A percentile compares a stretch with the other conserved stretches of the same genome.
phyloP scores from a whole-genome alignment of 2,113 vertebrate genomes.

The Rhynchomys soricoides region DNA sequence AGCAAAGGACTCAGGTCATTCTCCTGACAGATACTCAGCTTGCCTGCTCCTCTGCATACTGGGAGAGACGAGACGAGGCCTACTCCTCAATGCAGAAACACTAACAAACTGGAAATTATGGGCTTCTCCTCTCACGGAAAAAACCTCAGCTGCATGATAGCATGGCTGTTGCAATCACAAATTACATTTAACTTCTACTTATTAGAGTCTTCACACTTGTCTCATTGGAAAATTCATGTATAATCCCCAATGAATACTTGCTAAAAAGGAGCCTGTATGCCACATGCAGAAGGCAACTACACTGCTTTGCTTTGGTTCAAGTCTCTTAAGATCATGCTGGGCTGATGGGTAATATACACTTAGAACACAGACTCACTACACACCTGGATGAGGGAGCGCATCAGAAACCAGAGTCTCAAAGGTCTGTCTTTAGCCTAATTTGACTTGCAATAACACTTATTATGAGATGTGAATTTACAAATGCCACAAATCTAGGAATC shows the following conservation, averaged over 20 bases:
- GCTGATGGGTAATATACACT: not conserved
- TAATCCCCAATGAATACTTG: not conserved
- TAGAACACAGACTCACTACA: not conserved
- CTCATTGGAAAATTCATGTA: not conserved
- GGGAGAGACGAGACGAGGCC: not conserved
- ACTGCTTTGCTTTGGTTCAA: not conserved
- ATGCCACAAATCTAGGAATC: not conserved
- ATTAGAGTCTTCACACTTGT: not conserved
- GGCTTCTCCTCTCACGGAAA: not conserved
- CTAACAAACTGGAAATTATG: not conserved
- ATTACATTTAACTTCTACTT: not conserved
- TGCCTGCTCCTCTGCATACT: not conserved
- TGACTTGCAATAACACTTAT: not conserved
- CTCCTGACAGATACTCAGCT: not conserved
- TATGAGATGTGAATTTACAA: not conserved
- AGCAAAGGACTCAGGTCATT: not conserved
- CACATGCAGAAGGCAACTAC: accelerated
- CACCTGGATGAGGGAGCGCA: not conserved
- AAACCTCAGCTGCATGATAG: not conserved
- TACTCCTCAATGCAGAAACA: not conserved
- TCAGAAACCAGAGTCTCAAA: not conserved
- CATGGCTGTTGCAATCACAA: not conserved
- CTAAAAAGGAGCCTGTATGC: not conserved
- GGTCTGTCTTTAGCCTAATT: not conserved
- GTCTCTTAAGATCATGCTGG: not conserved